phyloP scores from a whole-genome alignment of 2,888 invertebrate genomes.

The Hofmannophila pseudospretella region DNA sequence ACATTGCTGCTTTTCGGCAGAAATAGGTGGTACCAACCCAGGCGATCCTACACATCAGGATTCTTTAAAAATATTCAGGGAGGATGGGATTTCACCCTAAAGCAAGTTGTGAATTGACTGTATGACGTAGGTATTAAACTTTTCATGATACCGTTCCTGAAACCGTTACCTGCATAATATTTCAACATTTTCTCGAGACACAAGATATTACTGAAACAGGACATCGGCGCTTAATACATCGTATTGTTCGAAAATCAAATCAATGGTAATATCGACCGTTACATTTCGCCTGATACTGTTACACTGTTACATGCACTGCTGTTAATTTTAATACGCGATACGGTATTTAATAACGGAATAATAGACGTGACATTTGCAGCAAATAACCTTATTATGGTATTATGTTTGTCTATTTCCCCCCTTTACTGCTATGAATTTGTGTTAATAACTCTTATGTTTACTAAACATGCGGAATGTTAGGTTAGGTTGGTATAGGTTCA shows the following conservation, averaged over 20 bases:
- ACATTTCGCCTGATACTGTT: conserved; percentile 19
- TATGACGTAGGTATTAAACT: too few relatives aligned
- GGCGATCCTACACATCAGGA: too few relatives aligned
- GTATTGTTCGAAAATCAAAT: conserved; percentile 36
- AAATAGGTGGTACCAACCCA: too few relatives aligned
- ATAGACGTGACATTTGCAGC: conserved; percentile 13
- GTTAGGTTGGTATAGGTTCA: too few relatives aligned
- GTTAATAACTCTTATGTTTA: conserved; percentile 6
- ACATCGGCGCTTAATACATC: conserved; percentile 23
- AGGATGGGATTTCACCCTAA: too few relatives aligned
- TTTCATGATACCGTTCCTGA: neutral
- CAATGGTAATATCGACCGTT: conserved; percentile 37
- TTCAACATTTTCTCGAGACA: neutral
- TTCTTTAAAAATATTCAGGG: too few relatives aligned
- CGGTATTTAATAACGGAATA: conserved; percentile 21
- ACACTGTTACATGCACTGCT: conserved; percentile 9
- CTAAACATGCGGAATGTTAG: too few relatives aligned
- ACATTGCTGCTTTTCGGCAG: too few relatives aligned
- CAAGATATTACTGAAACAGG: conserved; percentile 22
- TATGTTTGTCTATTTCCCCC: neutral
- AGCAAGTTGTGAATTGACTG: too few relatives aligned
- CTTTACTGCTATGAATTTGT: conserved; percentile 6
- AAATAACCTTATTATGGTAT: conserved; percentile 9
- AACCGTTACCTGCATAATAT: conserved; percentile 1
- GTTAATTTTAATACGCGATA: conserved; percentile 8